phyloP scores from a whole-genome alignment of 2,797 vertebrate species.

The Numenius phaeopus region DNA sequence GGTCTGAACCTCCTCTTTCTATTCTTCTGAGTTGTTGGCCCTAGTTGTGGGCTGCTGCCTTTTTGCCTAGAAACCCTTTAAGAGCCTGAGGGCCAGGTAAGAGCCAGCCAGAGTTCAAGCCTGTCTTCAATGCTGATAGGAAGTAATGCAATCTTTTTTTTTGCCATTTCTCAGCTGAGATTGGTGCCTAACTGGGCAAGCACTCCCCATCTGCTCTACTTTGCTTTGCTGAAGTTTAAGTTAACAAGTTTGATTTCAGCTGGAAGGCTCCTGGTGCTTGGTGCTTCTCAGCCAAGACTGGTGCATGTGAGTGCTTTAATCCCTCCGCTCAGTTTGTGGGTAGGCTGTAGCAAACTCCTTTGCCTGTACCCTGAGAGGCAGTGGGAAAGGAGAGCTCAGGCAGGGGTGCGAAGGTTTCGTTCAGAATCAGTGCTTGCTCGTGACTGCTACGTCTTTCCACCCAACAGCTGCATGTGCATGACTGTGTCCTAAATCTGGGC shows the following conservation, averaged over 20 bases:
- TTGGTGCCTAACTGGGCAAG: constrained; percentile 36
- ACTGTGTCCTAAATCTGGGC: background rate
- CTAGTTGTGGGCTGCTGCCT: background rate
- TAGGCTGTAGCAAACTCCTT: background rate
- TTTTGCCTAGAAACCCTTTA: constrained; percentile 32
- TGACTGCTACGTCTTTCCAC: background rate
- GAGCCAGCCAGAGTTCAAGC: constrained; percentile 16
- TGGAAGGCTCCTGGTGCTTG: constrained; percentile 61
- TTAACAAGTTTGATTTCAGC: constrained; percentile 65
- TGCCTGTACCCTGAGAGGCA: background rate
- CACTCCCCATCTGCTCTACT: constrained; percentile 39
- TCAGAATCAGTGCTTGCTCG: constrained; percentile 32
- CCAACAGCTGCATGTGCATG: constrained; percentile 62
- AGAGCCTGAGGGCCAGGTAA: background rate
- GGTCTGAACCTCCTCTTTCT: constrained; percentile 1
- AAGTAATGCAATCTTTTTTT: constrained; percentile 50
- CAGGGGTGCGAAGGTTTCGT: background rate
- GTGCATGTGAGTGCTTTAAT: constrained; percentile 57
- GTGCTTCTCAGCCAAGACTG: constrained; percentile 51
- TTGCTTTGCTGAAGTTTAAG: constrained; percentile 68
- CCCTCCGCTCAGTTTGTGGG: background rate
- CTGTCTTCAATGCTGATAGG: constrained; percentile 1
- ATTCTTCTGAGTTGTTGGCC: background rate
- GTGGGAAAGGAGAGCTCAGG: background rate
- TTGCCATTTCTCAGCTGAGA: constrained; percentile 60